Percentiles rank a stretch among this genome's conserved stretches.
Conservation (phyloP, 2,888 invertebrate genomes). For the Tuberolachnus salignus region DNA sequence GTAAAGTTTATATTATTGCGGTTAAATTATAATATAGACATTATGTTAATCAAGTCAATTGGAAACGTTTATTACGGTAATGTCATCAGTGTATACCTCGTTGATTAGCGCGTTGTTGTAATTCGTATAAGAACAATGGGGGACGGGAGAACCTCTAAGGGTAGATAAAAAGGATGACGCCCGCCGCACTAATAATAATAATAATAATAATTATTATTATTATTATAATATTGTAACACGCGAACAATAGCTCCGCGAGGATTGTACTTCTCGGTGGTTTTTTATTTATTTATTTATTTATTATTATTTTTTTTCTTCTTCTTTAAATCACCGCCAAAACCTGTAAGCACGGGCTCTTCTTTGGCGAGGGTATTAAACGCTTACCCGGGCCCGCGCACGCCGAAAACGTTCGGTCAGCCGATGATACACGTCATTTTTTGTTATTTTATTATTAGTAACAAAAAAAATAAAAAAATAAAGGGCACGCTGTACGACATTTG, state of each 20-base stretch:
- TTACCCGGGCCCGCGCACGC: no score
- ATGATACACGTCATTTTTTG: no score
- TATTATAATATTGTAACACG: conserved; percentile 23
- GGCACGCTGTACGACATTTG: no score
- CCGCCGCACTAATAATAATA: background rate
- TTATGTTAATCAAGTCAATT: conserved; percentile 49
- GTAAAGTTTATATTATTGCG: conserved; percentile 11
- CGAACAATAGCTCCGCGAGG: conserved; percentile 12
- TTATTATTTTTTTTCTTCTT: no score
- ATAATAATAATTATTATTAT: background rate
- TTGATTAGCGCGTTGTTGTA: conserved; percentile 32
- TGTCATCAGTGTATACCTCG: conserved; percentile 46
- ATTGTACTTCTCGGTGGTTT: conserved; percentile 13
- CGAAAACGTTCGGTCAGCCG: no score
- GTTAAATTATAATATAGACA: conserved; percentile 27
- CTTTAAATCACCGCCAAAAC: background rate
- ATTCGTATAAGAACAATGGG: conserved; percentile 26
- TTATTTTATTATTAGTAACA: no score
- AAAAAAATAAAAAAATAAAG: no score
- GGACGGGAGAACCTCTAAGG: conserved; percentile 28
- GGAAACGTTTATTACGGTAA: conserved; percentile 48
- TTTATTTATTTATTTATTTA: background rate
- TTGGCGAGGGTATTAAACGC: no score
- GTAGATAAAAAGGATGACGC: conserved; percentile 32
- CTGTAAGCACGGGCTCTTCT: no score